Evolutionary conservation across 2,113 vertebrate species (phyloP), one percentile per base, ranked within the genome.

Genomic region (Stercorarius parasiticus): DNA sequence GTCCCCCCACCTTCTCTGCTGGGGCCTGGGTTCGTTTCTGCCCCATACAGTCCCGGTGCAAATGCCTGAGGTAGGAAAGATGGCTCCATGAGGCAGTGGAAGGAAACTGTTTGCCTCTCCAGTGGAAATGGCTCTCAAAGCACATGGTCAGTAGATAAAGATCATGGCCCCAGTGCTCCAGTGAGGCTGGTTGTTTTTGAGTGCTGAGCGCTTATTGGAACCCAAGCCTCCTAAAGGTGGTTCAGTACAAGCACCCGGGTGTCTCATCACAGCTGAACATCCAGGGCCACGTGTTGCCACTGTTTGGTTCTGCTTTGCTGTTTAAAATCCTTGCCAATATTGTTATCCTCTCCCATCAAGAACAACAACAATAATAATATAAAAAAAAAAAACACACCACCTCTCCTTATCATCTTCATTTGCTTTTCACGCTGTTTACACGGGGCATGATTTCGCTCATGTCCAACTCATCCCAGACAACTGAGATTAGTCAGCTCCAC

Each of bases 401-500:
- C 13, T 5, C 18, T 73, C 42, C 88, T 82, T 96, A 95, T 85
- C 86, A 29, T 71, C 64, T 82, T 74, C 23, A 1, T 92, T 96
- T 80, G 79, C 81, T 93, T 96, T 96, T 93, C 71, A 50, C 42
- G 7, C 91, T 91, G 78, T 94, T 95, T 96, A 94, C 73, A 81
- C 2, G 0, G 43, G 27, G 40, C 83, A 77, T 65, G 90, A 94
- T 90, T 95, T 96, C 88, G 80, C 79, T 96, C 91, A 67, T 59
- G 66, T 72, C 58, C 84, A 70, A 17, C 89, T 95, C 89, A 90
- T 79, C 4, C 1, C 87, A 84, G 90, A 80, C 19, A 2, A 82
- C 72, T 91, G 76, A 62, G 69, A 94, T 96, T 74, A 95, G 53
- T 97, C 94, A 95, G 95, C 79, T 93, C 91, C 76, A 93, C 91